Base-by-base conservation (phyloP, 2,888 invertebrate genomes). In the Saturnia japonica region DNA sequence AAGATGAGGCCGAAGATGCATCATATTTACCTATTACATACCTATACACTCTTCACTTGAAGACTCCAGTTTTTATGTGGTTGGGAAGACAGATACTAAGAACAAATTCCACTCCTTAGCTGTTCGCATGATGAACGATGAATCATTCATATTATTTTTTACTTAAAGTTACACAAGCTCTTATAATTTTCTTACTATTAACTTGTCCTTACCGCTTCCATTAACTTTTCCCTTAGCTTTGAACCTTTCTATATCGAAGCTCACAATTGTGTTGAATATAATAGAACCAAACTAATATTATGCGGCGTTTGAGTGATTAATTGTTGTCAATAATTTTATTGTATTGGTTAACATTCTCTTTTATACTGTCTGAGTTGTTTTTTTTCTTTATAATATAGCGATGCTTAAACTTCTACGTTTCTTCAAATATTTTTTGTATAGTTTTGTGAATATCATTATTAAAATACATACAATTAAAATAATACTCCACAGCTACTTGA, bases 201-300 rank as follows among this genome's bases (percentile, higher is more conserved):
- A n/a, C 47, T 22, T 22, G 45, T 40, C 66, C 40, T 47, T 66
- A 66, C 11, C 22, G 34, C 34, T 70, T 66, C 34, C 19, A 40
- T 40, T 64, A 34, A 40, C 2, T 40, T 34, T 66, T 66, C 51
- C 9, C 6, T 40, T 45, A 70, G 66, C 70, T 60, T 70, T 40
- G 60, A 60, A 68, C 70, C 40, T 64, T 69, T 64, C 70, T 64
- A 71, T 73, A 71, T 70, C 54, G 70, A 45, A 69, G 54, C 68
- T 68, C 64, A 66, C 73, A 71, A 74, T 75, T 70, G 72, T 72
- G 68, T 70, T 70, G 72, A 57, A 66, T 74, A 74, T 74, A 77
- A 72, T 72, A 70, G 72, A 70, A 69, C 68, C 68, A 72, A 71
- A 72, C 74, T 72, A 71, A 74, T 74, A 74, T n/a, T 54, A 22